Conservation (phyloP, 2,113 vertebrate species). For the Paramormyrops kingsleyae region DNA sequence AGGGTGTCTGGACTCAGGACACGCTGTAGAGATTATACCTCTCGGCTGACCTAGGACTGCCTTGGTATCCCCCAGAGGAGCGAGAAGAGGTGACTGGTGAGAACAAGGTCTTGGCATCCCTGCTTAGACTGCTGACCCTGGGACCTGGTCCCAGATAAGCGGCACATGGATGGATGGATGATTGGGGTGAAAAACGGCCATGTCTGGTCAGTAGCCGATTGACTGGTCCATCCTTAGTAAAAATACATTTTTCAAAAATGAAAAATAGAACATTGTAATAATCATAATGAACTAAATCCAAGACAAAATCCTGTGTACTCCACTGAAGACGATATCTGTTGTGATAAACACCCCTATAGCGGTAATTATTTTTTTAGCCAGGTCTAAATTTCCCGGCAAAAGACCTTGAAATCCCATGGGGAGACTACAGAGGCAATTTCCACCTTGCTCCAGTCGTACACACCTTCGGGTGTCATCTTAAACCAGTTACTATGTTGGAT, state of each 20-base stretch:
- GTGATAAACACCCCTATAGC: not conserved
- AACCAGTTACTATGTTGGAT: not conserved
- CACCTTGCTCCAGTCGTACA: not conserved
- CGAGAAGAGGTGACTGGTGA: too few relatives aligned
- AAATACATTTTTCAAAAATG: not conserved
- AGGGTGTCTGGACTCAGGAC: not conserved
- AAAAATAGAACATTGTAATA: not conserved
- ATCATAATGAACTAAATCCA: not conserved
- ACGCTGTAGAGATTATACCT: not conserved
- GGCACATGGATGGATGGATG: not conserved
- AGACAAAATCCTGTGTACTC: not conserved
- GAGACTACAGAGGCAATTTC: not conserved
- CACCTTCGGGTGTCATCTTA: not conserved
- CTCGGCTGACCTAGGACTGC: too few relatives aligned
- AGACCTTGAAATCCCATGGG: not conserved
- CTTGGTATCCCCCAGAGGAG: too few relatives aligned
- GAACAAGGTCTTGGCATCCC: too few relatives aligned
- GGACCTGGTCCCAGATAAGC: too few relatives aligned
- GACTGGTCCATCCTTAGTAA: not conserved
- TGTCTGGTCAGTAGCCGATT: not conserved
- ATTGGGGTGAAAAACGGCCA: not conserved
- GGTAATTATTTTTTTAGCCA: not conserved
- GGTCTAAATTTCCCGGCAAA: not conserved
- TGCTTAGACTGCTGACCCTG: too few relatives aligned
- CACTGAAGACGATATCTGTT: not conserved